Base-by-base conservation (phyloP, 2,797 vertebrate species). In the Hybognathus amarus region DNA sequence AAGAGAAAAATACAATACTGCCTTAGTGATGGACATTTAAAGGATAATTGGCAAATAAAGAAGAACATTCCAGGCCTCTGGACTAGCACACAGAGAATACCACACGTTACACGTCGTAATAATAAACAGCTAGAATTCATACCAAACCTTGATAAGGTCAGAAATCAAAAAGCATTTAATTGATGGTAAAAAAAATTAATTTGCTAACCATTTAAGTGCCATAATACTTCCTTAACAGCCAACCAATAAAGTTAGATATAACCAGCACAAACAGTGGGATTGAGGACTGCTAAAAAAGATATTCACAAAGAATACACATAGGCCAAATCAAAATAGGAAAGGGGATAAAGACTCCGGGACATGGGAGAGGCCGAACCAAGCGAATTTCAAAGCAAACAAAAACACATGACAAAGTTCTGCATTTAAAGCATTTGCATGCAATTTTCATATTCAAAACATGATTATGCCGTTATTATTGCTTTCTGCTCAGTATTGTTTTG, bases 391-490 rank as follows among this genome's bases (percentile, higher is more conserved):
- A 83, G 20, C 33, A 52, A 86, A 83, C 6, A 38, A 80, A 76
- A 61, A 63, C 18, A 76, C 38, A 13, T 67, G 45, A 84, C 11
- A 69, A 80, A 42, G 40, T 59, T 54, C 54, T 50, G 71, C 40
- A 52, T 80, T 77, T 80, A 76, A 83, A 80, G 64, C 24, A 70
- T 80, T 20, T 71, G 77, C 82, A 86, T 84, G 85, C 78, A 84
- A 42, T 70, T 77, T 77, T 71, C 42, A 15, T 76, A 83, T 67
- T n/a, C 79, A 66, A 75, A 86, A 76, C 69, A 80, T 75, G 47
- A 83, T 79, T 75, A 84, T 81, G 85, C 68, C 47, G 30, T 70
- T 54, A 59, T 86, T 86, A 86, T 86, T 86, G 85, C 85, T 86
- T 86, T 81, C 82, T 78, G 75, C 82, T 86, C 78, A 84, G 74